phyloP scores from a whole-genome alignment of 2,888 invertebrate species.

The Spilosoma lubricipeda region DNA sequence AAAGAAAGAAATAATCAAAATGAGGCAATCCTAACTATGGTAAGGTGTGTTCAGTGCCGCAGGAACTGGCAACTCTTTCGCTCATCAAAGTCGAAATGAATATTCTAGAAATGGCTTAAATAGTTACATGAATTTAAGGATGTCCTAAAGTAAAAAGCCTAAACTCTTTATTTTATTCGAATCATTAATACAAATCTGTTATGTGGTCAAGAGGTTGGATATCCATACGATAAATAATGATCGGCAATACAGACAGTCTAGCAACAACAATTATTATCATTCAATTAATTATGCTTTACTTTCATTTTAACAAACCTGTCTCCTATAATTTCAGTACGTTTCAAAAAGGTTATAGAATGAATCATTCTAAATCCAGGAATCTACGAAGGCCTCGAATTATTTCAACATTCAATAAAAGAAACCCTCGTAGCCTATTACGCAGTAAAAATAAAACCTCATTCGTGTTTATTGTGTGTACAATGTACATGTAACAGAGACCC shows the following conservation, averaged over 20 bases:
- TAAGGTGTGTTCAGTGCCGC: too few relatives aligned
- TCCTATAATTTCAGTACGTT: not conserved
- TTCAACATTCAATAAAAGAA: not conserved
- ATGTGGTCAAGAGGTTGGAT: not conserved
- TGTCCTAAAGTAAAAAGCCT: not conserved
- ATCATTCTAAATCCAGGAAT: not conserved
- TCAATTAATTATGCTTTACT: not conserved
- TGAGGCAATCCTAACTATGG: too few relatives aligned
- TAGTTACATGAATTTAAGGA: too few relatives aligned
- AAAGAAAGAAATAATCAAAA: too few relatives aligned
- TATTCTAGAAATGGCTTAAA: too few relatives aligned
- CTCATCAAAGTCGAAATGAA: too few relatives aligned
- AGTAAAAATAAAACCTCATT: not conserved
- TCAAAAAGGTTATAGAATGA: not conserved
- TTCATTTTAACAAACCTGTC: not conserved
- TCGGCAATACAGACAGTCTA: not conserved
- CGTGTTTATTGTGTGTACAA: not conserved
- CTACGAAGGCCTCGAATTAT: not conserved
- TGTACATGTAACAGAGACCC: not conserved
- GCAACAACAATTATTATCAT: not conserved
- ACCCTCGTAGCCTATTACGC: not conserved
- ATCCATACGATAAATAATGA: not conserved
- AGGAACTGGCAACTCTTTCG: too few relatives aligned
- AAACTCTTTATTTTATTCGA: not conserved
- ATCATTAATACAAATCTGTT: not conserved